phyloP scores from a whole-genome alignment of 2,797 vertebrate genomes.

The Sparidentex hasta region DNA sequence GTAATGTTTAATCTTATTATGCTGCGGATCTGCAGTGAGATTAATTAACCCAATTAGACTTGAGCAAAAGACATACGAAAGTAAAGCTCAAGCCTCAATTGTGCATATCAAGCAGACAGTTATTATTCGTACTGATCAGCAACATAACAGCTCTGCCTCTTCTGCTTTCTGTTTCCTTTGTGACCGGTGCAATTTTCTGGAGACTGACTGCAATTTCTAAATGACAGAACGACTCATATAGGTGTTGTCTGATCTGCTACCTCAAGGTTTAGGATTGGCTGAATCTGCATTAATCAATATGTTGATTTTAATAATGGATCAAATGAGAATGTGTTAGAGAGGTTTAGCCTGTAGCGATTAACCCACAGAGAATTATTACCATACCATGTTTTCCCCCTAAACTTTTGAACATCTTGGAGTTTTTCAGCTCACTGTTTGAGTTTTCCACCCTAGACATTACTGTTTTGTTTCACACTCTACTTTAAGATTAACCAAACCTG shows the following conservation, averaged over 20 bases:
- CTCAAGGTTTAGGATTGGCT: not conserved
- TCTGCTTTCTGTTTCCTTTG: slow-evolving; percentile 4
- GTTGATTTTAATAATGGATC: not conserved
- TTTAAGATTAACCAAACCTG: not conserved
- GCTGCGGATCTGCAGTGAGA: slow-evolving; percentile 75
- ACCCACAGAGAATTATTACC: not conserved
- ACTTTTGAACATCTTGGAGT: not conserved
- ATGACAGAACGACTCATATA: not conserved
- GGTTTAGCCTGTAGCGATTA: not conserved
- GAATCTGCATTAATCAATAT: not conserved
- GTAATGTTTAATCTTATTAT: slow-evolving; percentile 81
- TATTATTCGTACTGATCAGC: slow-evolving; percentile 68
- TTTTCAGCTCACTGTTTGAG: not conserved
- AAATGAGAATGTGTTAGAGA: not conserved
- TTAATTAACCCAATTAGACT: slow-evolving; percentile 84
- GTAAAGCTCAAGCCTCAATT: slow-evolving; percentile 57
- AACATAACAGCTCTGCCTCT: slow-evolving; percentile 34
- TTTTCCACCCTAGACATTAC: not conserved
- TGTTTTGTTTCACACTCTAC: not conserved
- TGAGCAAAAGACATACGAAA: slow-evolving; percentile 70
- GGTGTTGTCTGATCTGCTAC: not conserved
- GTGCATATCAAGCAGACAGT: slow-evolving; percentile 68
- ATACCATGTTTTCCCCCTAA: not conserved
- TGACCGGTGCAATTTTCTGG: not conserved
- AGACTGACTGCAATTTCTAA: not conserved